phyloP scores from a whole-genome alignment of 2,888 invertebrate genomes.

The Aleiodes testaceus region DNA sequence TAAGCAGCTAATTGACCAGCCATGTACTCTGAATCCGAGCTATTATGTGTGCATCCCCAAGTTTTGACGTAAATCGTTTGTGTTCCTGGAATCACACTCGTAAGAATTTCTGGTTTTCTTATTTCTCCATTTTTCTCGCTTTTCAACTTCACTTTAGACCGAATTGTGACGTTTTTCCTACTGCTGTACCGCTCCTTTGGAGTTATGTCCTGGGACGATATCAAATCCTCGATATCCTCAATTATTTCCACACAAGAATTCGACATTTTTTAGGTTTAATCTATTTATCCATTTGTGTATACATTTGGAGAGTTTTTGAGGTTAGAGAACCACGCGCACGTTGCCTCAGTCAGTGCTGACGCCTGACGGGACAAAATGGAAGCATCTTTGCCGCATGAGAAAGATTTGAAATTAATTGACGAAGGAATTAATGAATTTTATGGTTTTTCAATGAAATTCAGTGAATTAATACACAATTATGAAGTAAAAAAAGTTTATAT shows the following conservation, averaged over 20 bases:
- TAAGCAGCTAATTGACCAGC: slow-evolving; percentile 92
- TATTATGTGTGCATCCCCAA: slow-evolving; percentile 99
- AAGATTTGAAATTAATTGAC: slow-evolving; percentile 24
- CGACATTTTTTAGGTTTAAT: slow-evolving; percentile 71
- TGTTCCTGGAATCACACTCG: slow-evolving; percentile 79
- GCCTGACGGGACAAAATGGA: not conserved
- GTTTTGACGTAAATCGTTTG: slow-evolving; percentile 82
- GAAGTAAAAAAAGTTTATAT: slow-evolving; percentile 7
- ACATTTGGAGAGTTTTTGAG: not conserved
- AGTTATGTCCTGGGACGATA: slow-evolving; percentile 85
- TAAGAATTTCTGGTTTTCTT: slow-evolving; percentile 53
- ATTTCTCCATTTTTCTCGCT: slow-evolving; percentile 42
- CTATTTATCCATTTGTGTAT: not conserved
- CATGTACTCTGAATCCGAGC: slow-evolving; percentile 99
- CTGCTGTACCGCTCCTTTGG: slow-evolving; percentile 85
- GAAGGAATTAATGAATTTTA: not conserved
- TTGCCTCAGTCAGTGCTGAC: not conserved
- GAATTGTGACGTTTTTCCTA: slow-evolving; percentile 81
- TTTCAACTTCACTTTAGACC: slow-evolving; percentile 73
- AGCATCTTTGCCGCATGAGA: slow-evolving; percentile 12
- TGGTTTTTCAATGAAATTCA: not conserved
- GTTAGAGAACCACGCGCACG: not conserved
- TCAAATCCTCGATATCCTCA: slow-evolving; percentile 89
- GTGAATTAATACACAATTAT: not conserved
- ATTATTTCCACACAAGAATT: slow-evolving; percentile 80